Conservation (phyloP, 2,888 invertebrate genomes). For the Spodoptera picta region DNA sequence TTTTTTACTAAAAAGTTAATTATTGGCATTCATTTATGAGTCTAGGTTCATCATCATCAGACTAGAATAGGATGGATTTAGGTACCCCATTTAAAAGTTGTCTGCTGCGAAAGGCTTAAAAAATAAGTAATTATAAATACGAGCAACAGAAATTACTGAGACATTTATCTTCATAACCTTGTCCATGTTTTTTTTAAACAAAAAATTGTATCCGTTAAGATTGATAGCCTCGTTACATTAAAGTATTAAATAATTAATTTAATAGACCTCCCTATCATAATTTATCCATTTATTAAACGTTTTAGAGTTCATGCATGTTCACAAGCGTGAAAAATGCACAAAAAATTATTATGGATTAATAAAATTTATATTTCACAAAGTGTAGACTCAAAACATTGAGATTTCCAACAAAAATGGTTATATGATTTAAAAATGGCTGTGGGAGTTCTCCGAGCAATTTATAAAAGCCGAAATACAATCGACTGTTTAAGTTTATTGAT, state of each 20-base stretch:
- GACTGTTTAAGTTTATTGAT: conserved; percentile 2
- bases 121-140: not conserved
- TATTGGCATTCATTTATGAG: too few species aligned
- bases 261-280: too few species aligned
- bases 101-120: too few species aligned
- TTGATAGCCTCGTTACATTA: conserved; percentile 13
- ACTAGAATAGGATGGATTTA: too few species aligned
- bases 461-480: conserved; percentile 5
- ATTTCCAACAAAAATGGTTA: not conserved
- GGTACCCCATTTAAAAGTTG: too few species aligned
- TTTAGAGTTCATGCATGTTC: not conserved
- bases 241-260: too few species aligned
- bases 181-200: not conserved
- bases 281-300: too few species aligned
- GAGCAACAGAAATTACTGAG: not conserved
- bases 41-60: too few species aligned
- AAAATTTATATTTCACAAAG: not conserved
- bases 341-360: not conserved
- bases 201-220: not conserved
- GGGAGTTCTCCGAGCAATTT: not conserved
- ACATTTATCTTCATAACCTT: not conserved
- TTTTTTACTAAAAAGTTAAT: too few species aligned
- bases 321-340: not conserved
- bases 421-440: conserved; percentile 1
- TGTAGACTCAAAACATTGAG: not conserved